These are phyloP conservation scores for Pangasius krempfi DNA, from an alignment of 2,797 vertebrate genomes.

Conservation along the genomic window DNA sequence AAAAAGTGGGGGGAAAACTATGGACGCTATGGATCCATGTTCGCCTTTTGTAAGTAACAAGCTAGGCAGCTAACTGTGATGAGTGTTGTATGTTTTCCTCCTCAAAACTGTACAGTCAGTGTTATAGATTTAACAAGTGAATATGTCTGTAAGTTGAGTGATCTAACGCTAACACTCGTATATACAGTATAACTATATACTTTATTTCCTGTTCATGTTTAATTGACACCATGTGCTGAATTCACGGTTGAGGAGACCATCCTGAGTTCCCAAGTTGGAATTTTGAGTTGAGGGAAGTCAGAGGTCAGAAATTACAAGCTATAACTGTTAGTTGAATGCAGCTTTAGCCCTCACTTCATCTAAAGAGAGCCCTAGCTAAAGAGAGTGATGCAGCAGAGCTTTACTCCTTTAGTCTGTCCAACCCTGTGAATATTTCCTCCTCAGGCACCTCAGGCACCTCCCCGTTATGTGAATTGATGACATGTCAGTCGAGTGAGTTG, in stretches of 20 bases:
- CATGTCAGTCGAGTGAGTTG: slow-evolving; percentile 43
- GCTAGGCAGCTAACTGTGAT: neutral
- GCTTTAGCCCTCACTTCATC: neutral
- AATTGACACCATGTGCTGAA: neutral
- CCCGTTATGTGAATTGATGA: slow-evolving; percentile 47
- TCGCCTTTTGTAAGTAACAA: neutral
- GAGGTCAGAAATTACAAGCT: neutral
- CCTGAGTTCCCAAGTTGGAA: too few species aligned
- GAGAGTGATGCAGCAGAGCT: slow-evolving; percentile 1
- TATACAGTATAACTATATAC: neutral
- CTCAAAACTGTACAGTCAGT: too few species aligned
- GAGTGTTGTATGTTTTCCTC: too few species aligned
- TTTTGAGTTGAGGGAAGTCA: neutral
- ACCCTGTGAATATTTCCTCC: slow-evolving; percentile 1
- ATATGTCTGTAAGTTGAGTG: too few species aligned
- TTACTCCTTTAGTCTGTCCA: slow-evolving; percentile 14
- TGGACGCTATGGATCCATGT: too few species aligned
- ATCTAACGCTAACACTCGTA: too few species aligned
- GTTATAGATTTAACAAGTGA: too few species aligned
- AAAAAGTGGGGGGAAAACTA: neutral
- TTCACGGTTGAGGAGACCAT: neutral
- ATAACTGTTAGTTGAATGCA: neutral
- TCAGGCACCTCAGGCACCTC: slow-evolving; percentile 29
- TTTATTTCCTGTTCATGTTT: neutral
- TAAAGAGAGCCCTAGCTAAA: too few species aligned